Conservation (phyloP, 2,113 vertebrate genomes). For the Marmota monax region DNA sequence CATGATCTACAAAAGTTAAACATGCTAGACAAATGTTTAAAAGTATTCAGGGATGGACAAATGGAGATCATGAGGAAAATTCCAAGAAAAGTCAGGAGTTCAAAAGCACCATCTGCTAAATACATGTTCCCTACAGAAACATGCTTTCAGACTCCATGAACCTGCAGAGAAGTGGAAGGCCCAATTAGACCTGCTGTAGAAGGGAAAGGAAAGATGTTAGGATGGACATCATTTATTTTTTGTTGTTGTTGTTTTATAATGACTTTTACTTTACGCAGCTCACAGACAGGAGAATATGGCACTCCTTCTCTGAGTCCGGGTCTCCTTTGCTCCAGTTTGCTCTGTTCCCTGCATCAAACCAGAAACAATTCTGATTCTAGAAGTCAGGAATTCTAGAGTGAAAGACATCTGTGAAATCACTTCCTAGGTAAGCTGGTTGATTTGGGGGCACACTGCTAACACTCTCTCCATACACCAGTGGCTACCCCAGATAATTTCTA, state of each 20-base stretch:
- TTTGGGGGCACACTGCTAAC: background rate
- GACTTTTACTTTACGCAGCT: background rate
- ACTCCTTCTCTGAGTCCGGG: background rate
- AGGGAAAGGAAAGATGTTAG: background rate
- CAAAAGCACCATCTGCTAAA: background rate
- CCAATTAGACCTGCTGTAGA: background rate
- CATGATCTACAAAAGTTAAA: background rate
- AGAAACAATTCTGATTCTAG: background rate
- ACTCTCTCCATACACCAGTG: background rate
- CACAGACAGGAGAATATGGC: background rate
- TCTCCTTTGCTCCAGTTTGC: background rate
- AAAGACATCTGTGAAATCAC: background rate
- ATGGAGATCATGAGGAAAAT: background rate
- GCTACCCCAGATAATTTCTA: background rate
- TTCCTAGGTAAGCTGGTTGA: background rate
- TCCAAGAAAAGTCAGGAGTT: background rate
- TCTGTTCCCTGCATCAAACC: background rate
- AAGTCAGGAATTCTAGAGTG: background rate
- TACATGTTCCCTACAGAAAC: background rate
- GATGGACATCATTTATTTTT: background rate
- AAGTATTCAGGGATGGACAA: background rate
- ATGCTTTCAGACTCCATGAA: background rate
- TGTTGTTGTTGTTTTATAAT: no score
- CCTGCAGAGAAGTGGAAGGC: background rate
- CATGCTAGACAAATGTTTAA: background rate